Evolutionary conservation across 2,113 vertebrate genomes (phyloP), one percentile per base, ranked within the genome.

Genomic region (Lampris incognitus): DNA sequence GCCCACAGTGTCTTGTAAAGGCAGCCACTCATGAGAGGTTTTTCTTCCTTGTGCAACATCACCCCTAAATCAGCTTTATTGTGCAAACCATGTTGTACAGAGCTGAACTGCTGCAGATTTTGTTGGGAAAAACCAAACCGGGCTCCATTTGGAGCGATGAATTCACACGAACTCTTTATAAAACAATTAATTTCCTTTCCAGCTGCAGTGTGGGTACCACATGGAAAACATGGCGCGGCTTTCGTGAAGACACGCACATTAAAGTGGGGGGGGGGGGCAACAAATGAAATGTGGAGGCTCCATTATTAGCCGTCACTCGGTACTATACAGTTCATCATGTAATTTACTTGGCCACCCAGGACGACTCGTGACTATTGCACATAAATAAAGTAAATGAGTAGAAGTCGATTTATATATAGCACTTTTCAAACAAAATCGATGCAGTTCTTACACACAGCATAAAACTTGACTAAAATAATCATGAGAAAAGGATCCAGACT

Each of bases 151-250:
- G 37, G 51, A 8, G 58, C 37, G 11, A 52, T 8, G 41, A 42
- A 41, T n/a, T 78, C 58, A 55, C n/a, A 9, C 67, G 56, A 7
- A 60, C 24, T 4, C 36, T 1, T 66, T 59, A 56, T 72, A 82
- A 68, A 82, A 69, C 62, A 74, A 79, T 79, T 67, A 76, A 59
- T 62, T 60, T 66, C 60, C 63, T 56, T 44, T 48, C 68, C 11
- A 24, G 62, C 65, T 76, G 37, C 58, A 75, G 69, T 62, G 61
- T 58, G 48, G 66, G 60, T n/a, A 57, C 58, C 78, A 72, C 72
- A 36, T 83, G 66, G 37, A 58, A 50, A 79, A 59, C 50, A 9
- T 76, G 49, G 44, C 37, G 36, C 11, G 37, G 66, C 1, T 10
- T 24, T 44, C n/a, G 42, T 7, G 40, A 60, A 60, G 56, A 49